Evolutionary conservation across 92 coral and sea anemone species (phyloP), one percentile per base, ranked within the genome.

Genomic region (Palythoa caribaeorum): DNA sequence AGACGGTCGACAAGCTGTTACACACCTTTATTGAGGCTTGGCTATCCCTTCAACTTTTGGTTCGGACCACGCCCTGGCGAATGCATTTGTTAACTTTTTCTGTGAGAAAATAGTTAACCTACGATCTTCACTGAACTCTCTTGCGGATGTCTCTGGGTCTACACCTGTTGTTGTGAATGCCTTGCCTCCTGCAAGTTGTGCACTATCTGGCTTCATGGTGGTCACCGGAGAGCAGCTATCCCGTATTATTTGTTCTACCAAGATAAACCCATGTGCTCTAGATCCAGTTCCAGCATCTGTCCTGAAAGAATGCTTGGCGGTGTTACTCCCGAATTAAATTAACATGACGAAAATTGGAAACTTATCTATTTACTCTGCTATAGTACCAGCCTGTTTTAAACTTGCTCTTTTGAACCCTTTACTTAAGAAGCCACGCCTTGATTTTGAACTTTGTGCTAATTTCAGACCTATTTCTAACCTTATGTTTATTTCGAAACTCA

Each of bases 61-160:
- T 80, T 80, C 73, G 86, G 86, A 80, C 71, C 86, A 36, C 86
- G 28, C 86, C 74, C 75, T 59, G 19, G 86, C 86, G 63, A 80
- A 59, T 80, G 38, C 86, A 57, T 38, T 80, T 80, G 86, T 80
- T 80, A 63, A 80, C 86, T 80, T 80, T 38, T 80, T 80, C 86
- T 80, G 86, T 80, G 86, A 80, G 86, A 80, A 80, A 80, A 57
- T 80, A 80, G 86, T 80, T 16, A 80, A 54, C 86, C 86, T 80
- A 20, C 74, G 86, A 59, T 59, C 66, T 74, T 72, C 83, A 6
- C 17, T 59, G 10, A 19, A 59, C 66, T 59, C 66, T 59, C 66
- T 59, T 59, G 15, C 66, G 3, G 66, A 59, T 59, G 66, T 63
- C 86, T 14, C 54, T 63, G 75, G 48, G 36, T 80, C 86, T 80